Evolutionary conservation across 2,888 invertebrate genomes (phyloP).

Genomic region (Drosophila conformis): DNA sequence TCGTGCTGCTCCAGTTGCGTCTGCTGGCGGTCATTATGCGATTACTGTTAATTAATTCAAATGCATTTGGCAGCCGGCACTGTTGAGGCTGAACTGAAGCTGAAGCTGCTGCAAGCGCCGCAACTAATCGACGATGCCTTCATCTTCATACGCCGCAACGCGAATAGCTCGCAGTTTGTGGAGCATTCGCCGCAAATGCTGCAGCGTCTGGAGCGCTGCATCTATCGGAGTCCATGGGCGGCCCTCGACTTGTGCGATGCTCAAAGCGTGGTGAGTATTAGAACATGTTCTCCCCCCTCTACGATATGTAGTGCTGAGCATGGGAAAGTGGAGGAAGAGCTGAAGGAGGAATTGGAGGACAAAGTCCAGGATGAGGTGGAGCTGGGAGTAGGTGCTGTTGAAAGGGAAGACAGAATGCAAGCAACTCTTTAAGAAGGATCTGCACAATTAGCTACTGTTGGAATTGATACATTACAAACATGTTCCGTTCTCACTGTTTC

Average conservation of each 20-base stretch:
- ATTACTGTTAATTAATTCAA: constrained; percentile 74
- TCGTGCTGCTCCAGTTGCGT: constrained; percentile 65
- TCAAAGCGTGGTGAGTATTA: constrained; percentile 79
- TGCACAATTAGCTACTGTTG: not conserved
- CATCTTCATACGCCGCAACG: constrained; percentile 84
- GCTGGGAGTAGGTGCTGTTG: not conserved
- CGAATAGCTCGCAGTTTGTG: constrained; percentile 83
- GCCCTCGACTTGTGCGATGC: constrained; percentile 85
- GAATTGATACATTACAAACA: not conserved
- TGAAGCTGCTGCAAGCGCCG: constrained; percentile 81
- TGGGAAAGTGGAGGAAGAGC: not conserved
- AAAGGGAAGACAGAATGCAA: not conserved
- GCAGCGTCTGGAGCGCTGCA: constrained; percentile 83
- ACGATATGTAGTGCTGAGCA: not conserved
- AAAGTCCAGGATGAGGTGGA: not conserved
- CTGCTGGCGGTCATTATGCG: constrained; percentile 74
- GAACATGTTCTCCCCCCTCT: not conserved
- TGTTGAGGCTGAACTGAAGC: constrained; percentile 74
- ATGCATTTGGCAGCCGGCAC: constrained; percentile 68
- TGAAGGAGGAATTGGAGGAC: not conserved
- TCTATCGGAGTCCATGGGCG: constrained; percentile 84
- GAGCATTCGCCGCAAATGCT: constrained; percentile 83
- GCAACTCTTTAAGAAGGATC: not conserved
- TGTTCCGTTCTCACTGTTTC: not conserved
- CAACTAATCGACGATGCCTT: constrained; percentile 85